Percentiles rank a stretch among this genome's conserved stretches.
phyloP scores from a whole-genome alignment of 1,140 invertebrate genomes.

The Meloidogyne hapla region DNA sequence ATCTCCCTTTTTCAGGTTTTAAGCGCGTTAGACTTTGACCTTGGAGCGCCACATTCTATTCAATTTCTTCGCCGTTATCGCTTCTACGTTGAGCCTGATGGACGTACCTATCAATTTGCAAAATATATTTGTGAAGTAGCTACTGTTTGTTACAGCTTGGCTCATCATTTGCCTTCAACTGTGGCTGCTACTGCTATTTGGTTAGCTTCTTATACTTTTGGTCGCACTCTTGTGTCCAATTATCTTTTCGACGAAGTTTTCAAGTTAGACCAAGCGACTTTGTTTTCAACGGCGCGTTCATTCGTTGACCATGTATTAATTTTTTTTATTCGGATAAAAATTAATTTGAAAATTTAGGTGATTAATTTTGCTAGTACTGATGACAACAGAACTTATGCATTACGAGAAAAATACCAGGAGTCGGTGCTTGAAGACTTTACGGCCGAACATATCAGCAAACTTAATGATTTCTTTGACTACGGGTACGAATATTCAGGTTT shows the following conservation, averaged over 20 bases:
- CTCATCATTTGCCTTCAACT: conserved; percentile 29
- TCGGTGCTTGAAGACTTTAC: conserved; percentile 9
- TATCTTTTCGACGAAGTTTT: conserved; percentile 26
- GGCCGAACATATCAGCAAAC: neutral
- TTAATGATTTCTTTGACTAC: conserved; percentile 19
- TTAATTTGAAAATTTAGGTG: conserved; percentile 14
- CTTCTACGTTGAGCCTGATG: conserved; percentile 17
- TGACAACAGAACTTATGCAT: conserved; percentile 19
- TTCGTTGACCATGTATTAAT: conserved; percentile 21
- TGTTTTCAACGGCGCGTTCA: conserved; percentile 8
- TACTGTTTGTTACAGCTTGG: conserved; percentile 18
- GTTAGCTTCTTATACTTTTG: conserved; percentile 12
- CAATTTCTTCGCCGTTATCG: conserved; percentile 37
- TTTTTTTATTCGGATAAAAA: neutral
- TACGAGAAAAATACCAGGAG: conserved; percentile 32
- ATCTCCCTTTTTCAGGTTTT: conserved; percentile 26
- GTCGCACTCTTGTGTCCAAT: conserved; percentile 7
- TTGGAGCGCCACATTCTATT: conserved; percentile 16
- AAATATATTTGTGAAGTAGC: conserved; percentile 39
- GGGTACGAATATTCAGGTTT: neutral
- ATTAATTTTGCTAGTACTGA: conserved; percentile 23
- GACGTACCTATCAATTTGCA: conserved; percentile 8
- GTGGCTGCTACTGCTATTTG: conserved; percentile 26
- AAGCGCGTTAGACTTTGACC: conserved; percentile 17
- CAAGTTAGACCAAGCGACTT: neutral